Percentiles rank a stretch among this genome's conserved stretches.
These are phyloP conservation scores for Bombyx mori DNA, from an alignment of 1,140 invertebrate species.

Conservation along the genomic window ASM3026992v2 NC_085123.1:4213501-4214000, in stretches of 20 bases:
- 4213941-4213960: slow-evolving; percentile 65
- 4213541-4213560: no score
- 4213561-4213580: no score
- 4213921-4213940: slow-evolving; percentile 67
- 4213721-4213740: no score
- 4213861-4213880: slow-evolving; percentile 51
- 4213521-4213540: no score
- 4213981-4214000: slow-evolving; percentile 28
- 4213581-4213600: no score
- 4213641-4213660: not conserved
- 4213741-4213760: not conserved
- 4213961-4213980: slow-evolving; percentile 66
- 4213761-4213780: not conserved
- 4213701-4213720: no score
- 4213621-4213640: not conserved
- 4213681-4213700: not conserved
- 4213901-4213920: slow-evolving; percentile 66
- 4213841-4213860: slow-evolving; percentile 12
- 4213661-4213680: not conserved
- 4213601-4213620: no score
- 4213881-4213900: slow-evolving; percentile 69
- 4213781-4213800: not conserved
- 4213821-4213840: slow-evolving; percentile 25
- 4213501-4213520: no score
- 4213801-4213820: not conserved